Base-by-base conservation (phyloP, 1,140 invertebrate genomes). In the Medauroidea extradentata region DNA sequence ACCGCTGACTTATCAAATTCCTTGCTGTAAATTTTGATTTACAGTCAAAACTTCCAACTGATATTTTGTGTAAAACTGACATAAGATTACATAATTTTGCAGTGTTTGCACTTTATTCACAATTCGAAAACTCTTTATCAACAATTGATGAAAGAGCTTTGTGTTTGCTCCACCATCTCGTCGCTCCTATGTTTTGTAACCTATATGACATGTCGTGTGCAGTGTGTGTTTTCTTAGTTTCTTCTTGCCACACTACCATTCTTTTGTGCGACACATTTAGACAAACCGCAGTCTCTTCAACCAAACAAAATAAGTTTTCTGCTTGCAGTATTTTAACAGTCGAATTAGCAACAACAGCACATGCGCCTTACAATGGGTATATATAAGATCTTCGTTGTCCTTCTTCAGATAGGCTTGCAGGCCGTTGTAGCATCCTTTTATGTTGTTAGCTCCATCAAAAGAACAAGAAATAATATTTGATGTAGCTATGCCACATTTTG, bases 281-380 rank as follows among this genome's bases (percentile, higher is more conserved):
- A 61, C 50, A 61, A 38, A 56, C 53, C 24, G 62, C 62, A 19
- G 53, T 48, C 53, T 63, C 59, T 48, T 63, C 59, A 25, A 63
- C 62, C 7, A 61, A 41, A 29, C 62, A 49, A 63, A 63, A 63
- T 39, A 63, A 53, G 24, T 57, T 61, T 52, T 61, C 59, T 24
- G 59, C 59, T 52, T 61, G 53, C 21, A 61, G 18, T 38, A 34
- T 53, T 14, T 52, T 61, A 19, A 54, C 42, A 39, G 59, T 63
- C 52, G 59, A 61, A 48, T 64, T 48, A 57, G 59, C 51, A 34
- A 63, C 57, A 8, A 57, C 55, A 63, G 29, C 5, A 61, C 59
- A 25, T 63, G 59, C 8, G 59, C 62, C 59, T 54, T 57, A 57
- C 48, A 63, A 44, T 63, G 62, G 18, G 49, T 61, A 53, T 61